Conservation (phyloP, 1,140 invertebrate genomes). For the Ostrea denselamellosa region DNA sequence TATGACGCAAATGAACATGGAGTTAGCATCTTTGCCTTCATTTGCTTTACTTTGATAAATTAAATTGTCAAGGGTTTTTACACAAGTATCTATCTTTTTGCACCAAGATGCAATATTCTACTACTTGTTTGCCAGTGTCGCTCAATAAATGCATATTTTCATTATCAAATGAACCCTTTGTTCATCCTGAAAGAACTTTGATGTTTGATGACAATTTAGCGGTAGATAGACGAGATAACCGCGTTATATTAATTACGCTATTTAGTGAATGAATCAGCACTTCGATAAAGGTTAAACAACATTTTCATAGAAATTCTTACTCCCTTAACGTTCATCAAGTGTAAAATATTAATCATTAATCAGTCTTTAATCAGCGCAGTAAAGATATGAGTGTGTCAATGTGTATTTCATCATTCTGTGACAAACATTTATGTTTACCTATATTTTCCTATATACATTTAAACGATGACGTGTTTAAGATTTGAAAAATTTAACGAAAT, state of each 20-base stretch:
- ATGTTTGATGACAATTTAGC: neutral
- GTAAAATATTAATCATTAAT: slow-evolving; percentile 7
- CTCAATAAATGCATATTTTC: neutral
- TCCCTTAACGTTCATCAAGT: neutral
- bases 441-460: neutral
- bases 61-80: neutral
- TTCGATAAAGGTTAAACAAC: neutral
- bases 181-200: neutral
- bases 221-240: slow-evolving; percentile 13
- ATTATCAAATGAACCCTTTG: neutral
- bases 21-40: neutral
- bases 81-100: neutral
- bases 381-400: neutral
- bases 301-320: neutral
- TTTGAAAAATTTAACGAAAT: neutral
- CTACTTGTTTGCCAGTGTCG: neutral
- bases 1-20: neutral
- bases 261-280: slow-evolving; percentile 15
- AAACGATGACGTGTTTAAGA: neutral
- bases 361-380: neutral
- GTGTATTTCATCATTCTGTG: neutral
- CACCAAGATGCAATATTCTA: neutral
- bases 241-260: neutral
- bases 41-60: neutral
- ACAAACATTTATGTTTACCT: neutral